phyloP scores from a whole-genome alignment of 2,113 vertebrate species.

The Bufo gargarizans region DNA sequence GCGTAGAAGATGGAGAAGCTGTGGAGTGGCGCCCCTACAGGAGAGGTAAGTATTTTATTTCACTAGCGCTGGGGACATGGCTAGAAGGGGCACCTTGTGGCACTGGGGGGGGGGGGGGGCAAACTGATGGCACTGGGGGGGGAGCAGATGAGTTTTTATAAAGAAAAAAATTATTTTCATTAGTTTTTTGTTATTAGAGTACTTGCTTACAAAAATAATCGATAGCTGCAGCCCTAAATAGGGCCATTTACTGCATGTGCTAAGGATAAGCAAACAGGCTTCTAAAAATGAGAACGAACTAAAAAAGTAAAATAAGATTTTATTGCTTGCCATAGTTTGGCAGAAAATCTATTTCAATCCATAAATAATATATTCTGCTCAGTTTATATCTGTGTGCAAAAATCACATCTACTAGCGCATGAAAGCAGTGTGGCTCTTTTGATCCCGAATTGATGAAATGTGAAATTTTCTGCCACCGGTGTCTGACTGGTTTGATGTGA shows the following conservation, averaged over 20 bases:
- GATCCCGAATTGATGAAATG: background rate
- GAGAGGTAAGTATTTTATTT: too few species aligned
- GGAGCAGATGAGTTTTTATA: too few species aligned
- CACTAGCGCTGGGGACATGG: too few species aligned
- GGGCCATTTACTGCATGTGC: background rate
- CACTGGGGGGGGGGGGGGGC: too few species aligned
- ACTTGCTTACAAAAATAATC: too few species aligned
- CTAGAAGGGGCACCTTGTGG: too few species aligned
- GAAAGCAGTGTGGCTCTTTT: background rate
- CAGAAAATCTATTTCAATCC: background rate
- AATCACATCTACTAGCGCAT: background rate
- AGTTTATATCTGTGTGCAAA: background rate
- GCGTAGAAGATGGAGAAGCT: too few species aligned
- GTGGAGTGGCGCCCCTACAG: too few species aligned
- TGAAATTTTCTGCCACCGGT: background rate
- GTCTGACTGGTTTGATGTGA: slow-evolving; percentile 11
- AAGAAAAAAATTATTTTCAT: too few species aligned
- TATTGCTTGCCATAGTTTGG: background rate
- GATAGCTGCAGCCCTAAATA: too few species aligned
- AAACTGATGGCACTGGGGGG: too few species aligned
- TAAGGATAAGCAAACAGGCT: background rate
- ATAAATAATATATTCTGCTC: background rate
- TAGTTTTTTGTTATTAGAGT: too few species aligned
- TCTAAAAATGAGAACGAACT: background rate
- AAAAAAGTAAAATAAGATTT: background rate